A percentile compares a stretch with the other conserved stretches of the same genome.
Evolutionary conservation across 2,113 vertebrate species (phyloP).

Genomic region (Myiagra hebetior): DNA sequence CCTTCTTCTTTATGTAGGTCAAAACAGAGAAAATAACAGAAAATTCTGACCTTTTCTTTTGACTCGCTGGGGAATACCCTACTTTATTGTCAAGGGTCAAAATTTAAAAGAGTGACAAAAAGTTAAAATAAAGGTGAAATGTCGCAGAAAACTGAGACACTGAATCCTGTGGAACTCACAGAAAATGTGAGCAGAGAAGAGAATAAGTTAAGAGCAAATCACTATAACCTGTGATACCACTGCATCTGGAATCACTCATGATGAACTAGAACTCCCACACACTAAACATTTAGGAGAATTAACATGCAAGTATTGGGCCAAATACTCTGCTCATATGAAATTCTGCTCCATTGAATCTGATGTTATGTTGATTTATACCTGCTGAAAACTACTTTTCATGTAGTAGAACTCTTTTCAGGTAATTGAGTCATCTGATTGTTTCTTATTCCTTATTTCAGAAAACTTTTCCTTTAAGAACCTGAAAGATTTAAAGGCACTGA

Average conservation of each 20-base stretch:
- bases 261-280: neutral
- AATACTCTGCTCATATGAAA: neutral
- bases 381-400: neutral
- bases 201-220: neutral
- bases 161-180: neutral
- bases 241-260: neutral
- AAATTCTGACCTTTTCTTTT: neutral
- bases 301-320: neutral
- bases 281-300: neutral
- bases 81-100: neutral
- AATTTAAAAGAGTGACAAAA: neutral
- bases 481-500: neutral
- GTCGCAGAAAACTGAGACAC: neutral
- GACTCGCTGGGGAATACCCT: accelerated
- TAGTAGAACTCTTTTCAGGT: neutral
- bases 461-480: neutral
- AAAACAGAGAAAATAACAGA: neutral
- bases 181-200: neutral
- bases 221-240: neutral
- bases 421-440: neutral
- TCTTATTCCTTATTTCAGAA: neutral
- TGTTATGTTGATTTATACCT: neutral
- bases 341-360: neutral
- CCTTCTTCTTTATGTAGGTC: accelerated
- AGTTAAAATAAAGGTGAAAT: neutral